Evolutionary conservation across 2,113 vertebrate species (phyloP).

Genomic region (Neogobius melanostomus): DNA sequence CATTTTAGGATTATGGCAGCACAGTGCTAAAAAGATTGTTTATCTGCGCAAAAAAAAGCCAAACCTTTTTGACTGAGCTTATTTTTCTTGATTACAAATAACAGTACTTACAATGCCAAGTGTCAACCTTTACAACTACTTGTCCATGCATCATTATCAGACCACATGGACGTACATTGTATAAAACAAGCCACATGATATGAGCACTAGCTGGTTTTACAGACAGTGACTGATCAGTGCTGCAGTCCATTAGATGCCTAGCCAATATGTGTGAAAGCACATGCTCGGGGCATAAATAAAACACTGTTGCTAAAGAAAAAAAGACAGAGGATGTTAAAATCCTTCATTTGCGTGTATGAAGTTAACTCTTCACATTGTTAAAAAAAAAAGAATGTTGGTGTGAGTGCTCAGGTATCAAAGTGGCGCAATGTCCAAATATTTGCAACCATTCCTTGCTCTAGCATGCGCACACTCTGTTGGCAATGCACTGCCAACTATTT

Average conservation of each 20-base stretch:
- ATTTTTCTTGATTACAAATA: too few species aligned
- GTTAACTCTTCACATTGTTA: neutral
- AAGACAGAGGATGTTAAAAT: neutral
- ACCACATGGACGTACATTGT: neutral
- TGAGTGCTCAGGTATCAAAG: neutral
- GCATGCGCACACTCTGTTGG: neutral
- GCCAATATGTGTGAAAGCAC: neutral
- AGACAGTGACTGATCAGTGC: neutral
- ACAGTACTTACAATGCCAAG: too few species aligned
- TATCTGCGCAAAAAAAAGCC: too few species aligned
- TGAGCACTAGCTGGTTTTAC: neutral
- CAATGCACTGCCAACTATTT: slow-evolving; percentile 4
- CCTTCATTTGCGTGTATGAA: too few species aligned
- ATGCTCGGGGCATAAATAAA: neutral
- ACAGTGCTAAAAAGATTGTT: too few species aligned
- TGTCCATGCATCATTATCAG: neutral
- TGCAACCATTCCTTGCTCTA: neutral
- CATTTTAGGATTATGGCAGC: too few species aligned
- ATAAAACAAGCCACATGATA: neutral
- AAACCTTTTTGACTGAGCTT: too few species aligned
- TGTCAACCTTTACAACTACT: too few species aligned
- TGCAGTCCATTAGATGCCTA: neutral
- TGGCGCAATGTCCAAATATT: neutral
- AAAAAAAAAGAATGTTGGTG: neutral
- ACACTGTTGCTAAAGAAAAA: neutral